Percentiles rank a stretch among this genome's conserved stretches.
phyloP scores from a whole-genome alignment of 2,797 vertebrate genomes.

The Lutjanus argentimaculatus region DNA sequence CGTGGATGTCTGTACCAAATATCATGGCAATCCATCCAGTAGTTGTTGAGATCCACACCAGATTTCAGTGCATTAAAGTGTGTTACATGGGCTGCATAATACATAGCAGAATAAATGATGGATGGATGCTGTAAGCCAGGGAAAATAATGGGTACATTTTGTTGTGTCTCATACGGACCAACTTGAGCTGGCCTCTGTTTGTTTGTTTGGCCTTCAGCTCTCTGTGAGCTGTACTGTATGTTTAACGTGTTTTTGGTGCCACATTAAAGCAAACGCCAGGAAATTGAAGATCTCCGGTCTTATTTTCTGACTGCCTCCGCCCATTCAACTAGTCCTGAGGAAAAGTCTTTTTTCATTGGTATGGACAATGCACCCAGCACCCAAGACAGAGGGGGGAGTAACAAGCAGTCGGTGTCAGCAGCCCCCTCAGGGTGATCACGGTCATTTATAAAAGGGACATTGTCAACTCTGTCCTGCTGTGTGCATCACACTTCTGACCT shows the following conservation, averaged over 20 bases:
- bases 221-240: neutral
- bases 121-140: neutral
- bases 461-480: conserved; percentile 42
- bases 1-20: too few species aligned
- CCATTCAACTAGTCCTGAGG: neutral
- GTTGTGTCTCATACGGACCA: neutral
- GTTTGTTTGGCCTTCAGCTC: conserved; percentile 23
- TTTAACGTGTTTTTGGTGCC: conserved; percentile 1
- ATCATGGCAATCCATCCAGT: too few species aligned
- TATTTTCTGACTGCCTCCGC: conserved; percentile 11
- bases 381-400: conserved; percentile 16
- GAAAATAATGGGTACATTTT: neutral
- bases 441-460: conserved; percentile 46
- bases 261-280: neutral
- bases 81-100: neutral
- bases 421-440: conserved; percentile 20
- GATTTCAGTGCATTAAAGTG: neutral
- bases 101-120: neutral
- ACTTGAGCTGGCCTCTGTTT: neutral
- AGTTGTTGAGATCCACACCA: neutral
- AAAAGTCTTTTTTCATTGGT: conserved; percentile 31
- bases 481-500: conserved; percentile 44
- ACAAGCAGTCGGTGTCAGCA: conserved; percentile 30
- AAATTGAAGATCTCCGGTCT: neutral
- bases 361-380: neutral